A percentile compares a stretch with the other conserved stretches of the same genome.
phyloP scores from a whole-genome alignment of 2,888 invertebrate genomes.

The Aromia moschata region DNA sequence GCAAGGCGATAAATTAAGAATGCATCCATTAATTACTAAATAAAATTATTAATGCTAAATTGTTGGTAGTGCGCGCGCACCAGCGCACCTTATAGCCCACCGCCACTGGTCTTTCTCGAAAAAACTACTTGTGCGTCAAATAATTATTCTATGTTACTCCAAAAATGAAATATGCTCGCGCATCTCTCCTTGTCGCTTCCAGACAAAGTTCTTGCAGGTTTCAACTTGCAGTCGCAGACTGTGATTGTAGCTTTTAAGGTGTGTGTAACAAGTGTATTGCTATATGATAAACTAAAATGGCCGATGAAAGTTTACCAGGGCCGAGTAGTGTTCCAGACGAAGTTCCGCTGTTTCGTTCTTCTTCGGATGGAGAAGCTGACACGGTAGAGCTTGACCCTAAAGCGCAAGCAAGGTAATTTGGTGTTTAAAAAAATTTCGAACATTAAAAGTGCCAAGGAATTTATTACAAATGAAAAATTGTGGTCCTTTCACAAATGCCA shows the following conservation, averaged over 20 bases:
- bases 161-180: background rate
- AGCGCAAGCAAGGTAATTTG: constrained; percentile 18
- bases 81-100: too few relatives aligned
- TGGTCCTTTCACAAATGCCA: background rate
- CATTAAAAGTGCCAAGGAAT: constrained; percentile 9
- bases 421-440: constrained; percentile 8
- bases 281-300: constrained; percentile 16
- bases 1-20: too few relatives aligned
- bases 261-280: background rate
- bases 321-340: constrained; percentile 6
- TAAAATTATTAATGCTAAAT: too few relatives aligned
- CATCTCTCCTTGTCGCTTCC: background rate
- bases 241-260: background rate
- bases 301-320: constrained; percentile 11
- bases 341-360: constrained; percentile 12
- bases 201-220: background rate
- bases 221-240: background rate
- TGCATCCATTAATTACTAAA: too few relatives aligned
- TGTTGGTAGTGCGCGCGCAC: too few relatives aligned
- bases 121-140: too few relatives aligned
- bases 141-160: too few relatives aligned
- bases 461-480: constrained; percentile 3
- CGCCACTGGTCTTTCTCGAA: too few relatives aligned
- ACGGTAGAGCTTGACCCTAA: background rate
- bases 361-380: constrained; percentile 6